Evolutionary conservation across 64 coral and sea anemone species (phyloP), one percentile per base, ranked within the genome.

Genomic region (Catalaphyllia jardinei): DNA sequence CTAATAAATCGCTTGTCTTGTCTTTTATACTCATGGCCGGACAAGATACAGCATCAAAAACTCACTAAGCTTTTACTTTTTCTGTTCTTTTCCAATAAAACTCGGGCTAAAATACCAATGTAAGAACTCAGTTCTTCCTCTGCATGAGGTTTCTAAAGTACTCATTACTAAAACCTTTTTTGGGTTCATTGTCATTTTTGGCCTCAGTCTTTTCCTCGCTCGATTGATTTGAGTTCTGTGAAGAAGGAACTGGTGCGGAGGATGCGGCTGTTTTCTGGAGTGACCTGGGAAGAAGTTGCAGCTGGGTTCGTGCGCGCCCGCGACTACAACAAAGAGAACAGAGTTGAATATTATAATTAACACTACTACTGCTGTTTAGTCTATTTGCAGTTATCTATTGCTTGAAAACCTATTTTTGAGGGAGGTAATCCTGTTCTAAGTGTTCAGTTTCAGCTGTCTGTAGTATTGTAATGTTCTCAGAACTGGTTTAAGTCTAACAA

Each of bases 81-180:
- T 24, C n/a, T 25, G 25, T 4, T 25, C 63, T 10, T 67, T 25
- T 67, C 19, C 24, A 67, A 69, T 24, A 24, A 69, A 69, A 69
- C 25, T 69, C 22, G 11, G 10, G 65, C n/a, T 69, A n/a, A 24
- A 25, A 69, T 27, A 69, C 9, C 25, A 25, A 25, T 7, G 28
- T 18, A 62, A 1, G 28, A 35, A 31, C 4, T 85, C 39, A 85
- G 14, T 71, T 85, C 65, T 92, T 87, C 60, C 79, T 79, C 46
- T 87, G 90, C 83, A 92, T 38, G 22, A 97, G 92, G 15, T 52
- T 89, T 16, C 95, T 79, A 46, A 97, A 97, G 54, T 97, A 97
- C 35, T 97, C 91, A 59, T 97, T 97, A 76, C 76, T 93, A 67
- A 97, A 94, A 17, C 95, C 92, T 85, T 97, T 79, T 10, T 71